Base-by-base conservation (phyloP, 2,888 invertebrate genomes). In the Thereva unica region DNA sequence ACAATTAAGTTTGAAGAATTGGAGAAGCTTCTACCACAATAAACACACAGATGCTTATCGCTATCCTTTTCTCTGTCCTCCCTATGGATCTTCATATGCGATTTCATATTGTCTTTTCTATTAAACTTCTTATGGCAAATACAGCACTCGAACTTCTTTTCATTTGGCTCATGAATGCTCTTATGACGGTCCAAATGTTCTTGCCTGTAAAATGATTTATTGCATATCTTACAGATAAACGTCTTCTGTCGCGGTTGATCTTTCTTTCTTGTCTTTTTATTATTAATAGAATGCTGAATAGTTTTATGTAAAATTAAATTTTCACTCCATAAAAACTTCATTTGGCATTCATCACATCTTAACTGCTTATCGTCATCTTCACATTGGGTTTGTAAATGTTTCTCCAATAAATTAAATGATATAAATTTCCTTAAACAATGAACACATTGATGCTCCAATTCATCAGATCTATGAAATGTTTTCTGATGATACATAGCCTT, bases 141-240 rank as follows among this genome's bases (percentile, higher is more conserved):
- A 5, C 84, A 80, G 70, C 86, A 87, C 72, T 85, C 83, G 70
- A 82, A 85, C 54, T 80, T 79, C 70, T 84, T 84, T 63, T 83
- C 83, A 49, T 80, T 77, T 0, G 83, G 83, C 73, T 83, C 82
- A 75, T 89, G 89, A n/a, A 85, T 80, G 72, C 86, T 86, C 34
- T 84, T 83, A 76, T 89, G 89, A 59, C 87, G 84, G 0, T 85
- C 85, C 7, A 89, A 80, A 73, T 86, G 84, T 71, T 88, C 88
- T 57, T 85, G 85, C 77, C 88, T 87, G 76, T 73, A 83, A 78
- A 89, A 89, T 5, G 84, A 83, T 76, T 86, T 87, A 40, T 84
- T 85, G 73, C 89, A 89, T 4, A 84, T 84, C 40, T 84, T 83
- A 75, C 89, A 89, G 54, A 85, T 83, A 71, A 82, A 82, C 61